These are phyloP conservation scores for Platichthys stellatus DNA, from an alignment of 2,113 vertebrate species.

Conservation along the genomic window DNA sequence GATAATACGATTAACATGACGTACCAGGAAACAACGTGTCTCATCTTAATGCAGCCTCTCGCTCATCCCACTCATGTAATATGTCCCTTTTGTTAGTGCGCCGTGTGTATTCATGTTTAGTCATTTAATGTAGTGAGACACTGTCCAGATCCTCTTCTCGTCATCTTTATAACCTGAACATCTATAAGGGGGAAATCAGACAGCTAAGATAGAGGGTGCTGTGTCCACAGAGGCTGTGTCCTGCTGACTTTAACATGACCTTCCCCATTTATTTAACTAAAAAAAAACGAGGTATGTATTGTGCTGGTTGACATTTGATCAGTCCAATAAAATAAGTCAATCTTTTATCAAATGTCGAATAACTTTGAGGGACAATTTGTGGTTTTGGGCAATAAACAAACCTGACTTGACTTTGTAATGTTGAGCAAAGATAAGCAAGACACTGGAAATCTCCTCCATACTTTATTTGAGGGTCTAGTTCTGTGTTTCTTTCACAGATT, in stretches of 20 bases:
- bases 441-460: background rate
- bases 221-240: background rate
- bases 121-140: background rate
- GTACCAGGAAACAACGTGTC: conserved; percentile 5
- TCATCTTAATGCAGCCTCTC: conserved; percentile 22
- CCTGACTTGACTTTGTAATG: background rate
- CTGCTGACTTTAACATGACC: background rate
- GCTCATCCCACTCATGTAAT: background rate
- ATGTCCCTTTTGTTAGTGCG: background rate
- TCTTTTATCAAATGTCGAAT: background rate
- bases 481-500: background rate
- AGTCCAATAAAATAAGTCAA: background rate
- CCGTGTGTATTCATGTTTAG: background rate
- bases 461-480: background rate
- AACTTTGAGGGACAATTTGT: background rate
- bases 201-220: background rate
- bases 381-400: background rate
- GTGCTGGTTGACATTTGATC: background rate
- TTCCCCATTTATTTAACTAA: background rate
- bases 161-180: background rate
- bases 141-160: background rate
- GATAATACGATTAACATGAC: conserved; percentile 25
- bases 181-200: background rate
- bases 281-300: background rate
- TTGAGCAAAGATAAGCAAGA: too few species aligned